Conservation (phyloP, 2,797 vertebrate species). For the Lithobates pipiens region DNA sequence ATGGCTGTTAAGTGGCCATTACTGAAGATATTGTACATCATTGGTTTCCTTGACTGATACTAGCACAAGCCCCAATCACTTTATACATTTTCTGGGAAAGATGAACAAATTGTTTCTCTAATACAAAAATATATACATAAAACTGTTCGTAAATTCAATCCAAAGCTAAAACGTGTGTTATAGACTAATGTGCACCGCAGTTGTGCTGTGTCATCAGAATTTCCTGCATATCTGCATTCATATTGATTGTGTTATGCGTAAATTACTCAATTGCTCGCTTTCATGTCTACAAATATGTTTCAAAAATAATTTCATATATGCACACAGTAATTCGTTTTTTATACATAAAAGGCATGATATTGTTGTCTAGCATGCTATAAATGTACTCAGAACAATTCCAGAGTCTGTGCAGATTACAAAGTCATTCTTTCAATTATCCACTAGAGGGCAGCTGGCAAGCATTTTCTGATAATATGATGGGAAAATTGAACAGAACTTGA, state of each 20-base stretch:
- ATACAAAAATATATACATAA: conserved; percentile 18
- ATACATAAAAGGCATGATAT: not conserved
- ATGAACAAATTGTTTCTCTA: conserved; percentile 11
- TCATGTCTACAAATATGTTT: not conserved
- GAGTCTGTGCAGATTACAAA: not conserved
- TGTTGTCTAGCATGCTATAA: not conserved
- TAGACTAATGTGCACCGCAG: conserved; percentile 1
- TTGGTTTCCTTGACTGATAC: conserved; percentile 5
- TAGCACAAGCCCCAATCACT: not conserved
- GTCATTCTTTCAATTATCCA: not conserved
- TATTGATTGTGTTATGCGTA: not conserved
- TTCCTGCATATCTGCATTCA: not conserved
- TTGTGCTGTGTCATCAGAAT: conserved; percentile 12
- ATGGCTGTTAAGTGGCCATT: conserved; percentile 7
- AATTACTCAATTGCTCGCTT: not conserved
- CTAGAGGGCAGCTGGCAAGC: not conserved
- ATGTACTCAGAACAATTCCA: not conserved
- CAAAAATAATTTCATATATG: conserved; percentile 1
- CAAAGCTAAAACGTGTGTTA: not conserved
- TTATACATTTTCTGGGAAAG: not conserved
- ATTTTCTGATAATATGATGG: not conserved
- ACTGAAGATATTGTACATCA: conserved; percentile 7
- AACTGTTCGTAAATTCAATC: conserved; percentile 12
- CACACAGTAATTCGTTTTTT: not conserved
- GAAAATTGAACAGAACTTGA: not conserved